Evolutionary conservation across 2,797 vertebrate species (phyloP), one percentile per base, ranked within the genome.

Genomic region (Tinamus major): DNA sequence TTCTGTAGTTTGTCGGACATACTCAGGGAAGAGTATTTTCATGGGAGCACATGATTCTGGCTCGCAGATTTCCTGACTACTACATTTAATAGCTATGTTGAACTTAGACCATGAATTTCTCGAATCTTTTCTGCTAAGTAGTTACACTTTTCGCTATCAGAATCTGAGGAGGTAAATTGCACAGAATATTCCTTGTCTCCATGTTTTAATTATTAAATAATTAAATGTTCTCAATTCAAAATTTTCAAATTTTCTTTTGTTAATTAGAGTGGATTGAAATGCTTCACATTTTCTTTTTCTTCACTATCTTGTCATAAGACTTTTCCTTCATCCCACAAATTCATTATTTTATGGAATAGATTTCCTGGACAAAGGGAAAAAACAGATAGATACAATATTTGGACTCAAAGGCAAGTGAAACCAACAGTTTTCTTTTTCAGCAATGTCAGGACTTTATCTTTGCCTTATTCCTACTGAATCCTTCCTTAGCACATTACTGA

Each of bases 1-100:
- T 1, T 44, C 75, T 21, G 15, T 58, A 83, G 55, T 7, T 24
- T 71, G 15, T 4, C 90, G 10, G 8, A 79, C 31, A 15, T 18
- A 78, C 8, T 61, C 21, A 68, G 6, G 4, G 7, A 16, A 86
- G 83, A 86, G 42, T 5, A 29, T 14, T 13, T 75, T 90, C 26
- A 61, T 1, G 0, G 4, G 23, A 68, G 33, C 2, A 2, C 4
- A 4, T 55, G 48, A 56, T 9, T 33, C 12, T 14, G 17, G 4
- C 33, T 75, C 55, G 39, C 26, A 71, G 13, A 35, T 20, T 71
- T 78, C 7, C 13, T 23, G 8, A 7, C 26, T 78, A 17, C 44
- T 41, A 2, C 2, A 2, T 67, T 56, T 75, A 59, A 37, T 39
- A 42, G 13, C 13, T 46, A 2, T 59, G 7, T 51, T 68, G 44